Conservation (phyloP, 2,113 vertebrate species). For the Pardalotus punctatus region DNA sequence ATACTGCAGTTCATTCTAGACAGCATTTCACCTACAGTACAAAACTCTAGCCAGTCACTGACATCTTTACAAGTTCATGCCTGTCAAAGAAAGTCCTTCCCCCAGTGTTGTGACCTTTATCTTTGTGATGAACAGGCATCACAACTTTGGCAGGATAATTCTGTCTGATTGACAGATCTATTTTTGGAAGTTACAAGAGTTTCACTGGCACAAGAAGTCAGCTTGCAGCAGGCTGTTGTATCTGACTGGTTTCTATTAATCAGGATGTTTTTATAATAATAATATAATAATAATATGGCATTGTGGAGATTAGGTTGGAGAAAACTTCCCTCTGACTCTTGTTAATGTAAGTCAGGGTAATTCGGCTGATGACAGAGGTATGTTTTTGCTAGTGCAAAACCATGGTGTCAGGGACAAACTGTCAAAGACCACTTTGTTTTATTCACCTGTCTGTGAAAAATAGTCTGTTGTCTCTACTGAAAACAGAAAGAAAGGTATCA, state of each 20-base stretch:
- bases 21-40: not conserved
- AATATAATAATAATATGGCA: too few species aligned
- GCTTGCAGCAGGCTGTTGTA: not conserved
- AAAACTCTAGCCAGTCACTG: not conserved
- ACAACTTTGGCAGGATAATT: not conserved
- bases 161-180: not conserved
- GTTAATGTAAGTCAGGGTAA: not conserved
- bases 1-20: not conserved
- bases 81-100: not conserved
- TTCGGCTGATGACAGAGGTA: not conserved
- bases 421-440: not conserved
- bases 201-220: not conserved
- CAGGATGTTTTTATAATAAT: not conserved
- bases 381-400: not conserved
- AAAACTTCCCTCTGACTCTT: not conserved
- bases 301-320: not conserved
- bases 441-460: not conserved
- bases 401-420: not conserved
- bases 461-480: not conserved
- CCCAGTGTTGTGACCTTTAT: not conserved
- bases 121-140: not conserved
- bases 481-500: not conserved
- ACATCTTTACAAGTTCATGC: not conserved
- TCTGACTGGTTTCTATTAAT: not conserved
- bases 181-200: not conserved